Evolutionary conservation across 2,888 invertebrate genomes (phyloP).

Genomic region (Megaustenia siamemsis): DNA sequence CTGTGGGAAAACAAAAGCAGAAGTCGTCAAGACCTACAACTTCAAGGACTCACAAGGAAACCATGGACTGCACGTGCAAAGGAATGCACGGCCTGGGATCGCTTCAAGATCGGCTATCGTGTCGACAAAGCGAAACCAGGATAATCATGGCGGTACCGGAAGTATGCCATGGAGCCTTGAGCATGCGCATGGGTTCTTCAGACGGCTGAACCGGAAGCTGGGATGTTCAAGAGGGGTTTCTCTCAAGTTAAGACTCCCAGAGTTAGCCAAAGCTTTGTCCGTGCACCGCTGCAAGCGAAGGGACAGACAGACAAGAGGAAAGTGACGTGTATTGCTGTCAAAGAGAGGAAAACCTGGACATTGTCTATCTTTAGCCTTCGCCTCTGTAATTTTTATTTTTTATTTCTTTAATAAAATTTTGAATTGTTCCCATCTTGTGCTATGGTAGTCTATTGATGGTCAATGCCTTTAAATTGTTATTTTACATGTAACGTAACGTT

Average conservation of each 20-base stretch:
- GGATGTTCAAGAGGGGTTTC: neutral
- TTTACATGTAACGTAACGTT: too few relatives aligned
- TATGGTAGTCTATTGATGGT: too few relatives aligned
- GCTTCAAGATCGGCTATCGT: neutral
- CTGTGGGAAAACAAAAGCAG: neutral
- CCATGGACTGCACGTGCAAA: neutral
- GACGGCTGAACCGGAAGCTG: neutral
- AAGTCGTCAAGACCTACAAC: neutral
- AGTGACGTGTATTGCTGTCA: too few relatives aligned
- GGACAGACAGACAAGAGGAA: too few relatives aligned
- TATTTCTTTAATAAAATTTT: too few relatives aligned
- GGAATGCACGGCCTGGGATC: neutral
- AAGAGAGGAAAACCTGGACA: too few relatives aligned
- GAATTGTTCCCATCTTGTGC: too few relatives aligned
- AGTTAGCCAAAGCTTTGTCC: neutral
- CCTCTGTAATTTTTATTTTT: too few relatives aligned
- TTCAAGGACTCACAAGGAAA: too few relatives aligned
- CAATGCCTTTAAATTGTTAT: too few relatives aligned
- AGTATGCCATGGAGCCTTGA: neutral
- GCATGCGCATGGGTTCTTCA: slow-evolving; percentile 25
- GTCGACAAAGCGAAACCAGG: slow-evolving; percentile 27
- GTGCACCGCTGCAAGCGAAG: neutral
- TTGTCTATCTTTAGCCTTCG: too few relatives aligned
- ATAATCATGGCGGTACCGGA: neutral
- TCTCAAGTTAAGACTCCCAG: neutral